phyloP scores from a whole-genome alignment of 2,113 vertebrate genomes.

The Saiga tatarica region DNA sequence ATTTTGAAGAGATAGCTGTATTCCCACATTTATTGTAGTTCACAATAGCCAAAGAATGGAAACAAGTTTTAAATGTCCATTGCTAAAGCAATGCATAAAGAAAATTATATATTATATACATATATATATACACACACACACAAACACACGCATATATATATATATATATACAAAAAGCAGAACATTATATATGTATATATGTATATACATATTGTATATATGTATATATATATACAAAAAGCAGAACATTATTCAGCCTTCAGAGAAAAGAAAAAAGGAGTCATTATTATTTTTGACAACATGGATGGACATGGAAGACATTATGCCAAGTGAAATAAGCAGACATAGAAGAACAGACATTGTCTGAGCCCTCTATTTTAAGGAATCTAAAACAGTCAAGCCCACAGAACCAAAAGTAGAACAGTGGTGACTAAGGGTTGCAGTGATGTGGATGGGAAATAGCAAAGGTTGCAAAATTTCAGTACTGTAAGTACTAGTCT shows the following conservation, averaged over 20 bases:
- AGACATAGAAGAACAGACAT: not conserved
- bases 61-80: not conserved
- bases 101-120: not conserved
- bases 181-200: too few relatives aligned
- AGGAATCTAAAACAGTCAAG: not conserved
- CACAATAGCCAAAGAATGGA: not conserved
- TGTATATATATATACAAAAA: too few relatives aligned
- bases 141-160: too few relatives aligned
- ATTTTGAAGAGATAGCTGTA: not conserved
- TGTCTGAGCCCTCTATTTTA: not conserved
- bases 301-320: too few relatives aligned
- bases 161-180: too few relatives aligned
- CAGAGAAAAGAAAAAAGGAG: not conserved
- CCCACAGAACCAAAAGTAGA: not conserved
- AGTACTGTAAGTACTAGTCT: not conserved
- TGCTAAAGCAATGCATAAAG: not conserved
- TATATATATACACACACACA: accelerated
- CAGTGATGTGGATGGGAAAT: not conserved
- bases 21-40: not conserved
- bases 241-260: not conserved
- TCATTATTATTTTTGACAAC: not conserved
- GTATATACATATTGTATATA: accelerated
- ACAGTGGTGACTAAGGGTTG: not conserved
- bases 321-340: not conserved
- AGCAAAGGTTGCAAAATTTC: not conserved